phyloP scores from a whole-genome alignment of 2,797 vertebrate genomes.

The Crocodylus rhombifer region DNA sequence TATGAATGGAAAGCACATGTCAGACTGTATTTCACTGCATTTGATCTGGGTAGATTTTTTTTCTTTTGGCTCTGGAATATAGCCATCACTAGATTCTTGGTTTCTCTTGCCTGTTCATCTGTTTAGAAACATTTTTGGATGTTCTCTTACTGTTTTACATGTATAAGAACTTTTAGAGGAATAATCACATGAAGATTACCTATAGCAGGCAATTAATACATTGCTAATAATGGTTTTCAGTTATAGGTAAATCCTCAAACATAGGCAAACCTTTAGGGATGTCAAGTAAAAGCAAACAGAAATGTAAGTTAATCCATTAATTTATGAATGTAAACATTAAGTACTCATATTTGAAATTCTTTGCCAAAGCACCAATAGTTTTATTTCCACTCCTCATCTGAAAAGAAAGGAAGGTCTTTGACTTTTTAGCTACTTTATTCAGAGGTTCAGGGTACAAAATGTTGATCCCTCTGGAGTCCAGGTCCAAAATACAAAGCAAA shows the following conservation, averaged over 20 bases:
- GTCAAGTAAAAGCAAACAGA: not conserved
- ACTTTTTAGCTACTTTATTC: not conserved
- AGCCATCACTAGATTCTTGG: too few species aligned
- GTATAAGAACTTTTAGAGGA: not conserved
- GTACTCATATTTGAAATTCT: not conserved
- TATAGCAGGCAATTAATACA: not conserved
- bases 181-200: not conserved
- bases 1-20: too few species aligned
- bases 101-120: too few species aligned
- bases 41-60: too few species aligned
- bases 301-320: fast-evolving
- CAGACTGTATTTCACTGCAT: too few species aligned
- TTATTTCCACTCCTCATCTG: not conserved
- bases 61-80: too few species aligned
- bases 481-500: too few species aligned
- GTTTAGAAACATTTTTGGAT: too few species aligned
- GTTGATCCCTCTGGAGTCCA: too few species aligned
- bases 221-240: not conserved
- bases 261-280: fast-evolving
- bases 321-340: not conserved
- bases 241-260: not conserved
- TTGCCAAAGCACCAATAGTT: not conserved
- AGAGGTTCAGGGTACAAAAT: too few species aligned
- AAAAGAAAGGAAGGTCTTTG: not conserved
- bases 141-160: too few species aligned